Conservation (phyloP, 1,140 invertebrate species). For the Apis dorsata region DNA sequence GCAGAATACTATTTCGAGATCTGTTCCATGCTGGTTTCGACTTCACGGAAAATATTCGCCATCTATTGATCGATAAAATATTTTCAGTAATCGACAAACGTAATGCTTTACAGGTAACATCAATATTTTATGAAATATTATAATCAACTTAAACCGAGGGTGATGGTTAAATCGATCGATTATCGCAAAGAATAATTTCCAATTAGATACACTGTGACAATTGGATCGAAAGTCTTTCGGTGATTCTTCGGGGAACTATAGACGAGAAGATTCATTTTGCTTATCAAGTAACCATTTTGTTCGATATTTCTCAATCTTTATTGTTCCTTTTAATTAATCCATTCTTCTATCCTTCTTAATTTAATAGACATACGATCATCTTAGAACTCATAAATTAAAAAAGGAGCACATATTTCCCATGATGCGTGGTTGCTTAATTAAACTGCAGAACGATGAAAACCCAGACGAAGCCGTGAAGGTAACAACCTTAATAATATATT, state of each 20-base stretch:
- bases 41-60: conserved; percentile 83
- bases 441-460: conserved; percentile 83
- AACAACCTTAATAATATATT: background rate
- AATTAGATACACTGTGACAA: conserved; percentile 82
- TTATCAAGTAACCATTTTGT: conserved; percentile 79
- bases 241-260: conserved; percentile 84
- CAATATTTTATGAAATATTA: background rate
- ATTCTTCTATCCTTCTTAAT: background rate
- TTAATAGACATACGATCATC: conserved; percentile 85
- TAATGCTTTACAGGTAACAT: conserved; percentile 63
- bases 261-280: conserved; percentile 85
- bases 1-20: conserved; percentile 83
- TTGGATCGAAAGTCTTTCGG: conserved; percentile 85
- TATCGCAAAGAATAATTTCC: background rate
- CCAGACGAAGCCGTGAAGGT: conserved; percentile 84
- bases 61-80: conserved; percentile 83
- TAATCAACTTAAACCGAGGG: too few species aligned
- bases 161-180: background rate
- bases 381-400: conserved; percentile 84
- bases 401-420: conserved; percentile 88
- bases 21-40: conserved; percentile 86
- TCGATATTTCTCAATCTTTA: rapidly evolving
- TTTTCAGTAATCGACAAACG: conserved; percentile 81
- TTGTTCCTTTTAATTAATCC: background rate
- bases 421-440: conserved; percentile 85